phyloP scores from a whole-genome alignment of 2,797 vertebrate genomes.

The Synaphobranchus kaupii region DNA sequence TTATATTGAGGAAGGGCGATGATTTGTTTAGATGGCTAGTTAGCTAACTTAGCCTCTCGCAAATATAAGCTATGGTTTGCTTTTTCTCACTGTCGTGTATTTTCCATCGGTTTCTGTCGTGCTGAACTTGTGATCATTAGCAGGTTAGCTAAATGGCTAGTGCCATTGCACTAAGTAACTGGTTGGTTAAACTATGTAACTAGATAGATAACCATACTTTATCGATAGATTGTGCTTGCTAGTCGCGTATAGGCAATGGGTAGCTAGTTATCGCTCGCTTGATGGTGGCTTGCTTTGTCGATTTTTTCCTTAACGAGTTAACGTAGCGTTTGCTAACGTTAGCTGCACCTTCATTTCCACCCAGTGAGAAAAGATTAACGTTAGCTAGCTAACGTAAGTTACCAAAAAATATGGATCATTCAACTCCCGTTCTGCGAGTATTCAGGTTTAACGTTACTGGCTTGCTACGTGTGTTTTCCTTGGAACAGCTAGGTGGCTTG shows the following conservation, averaged over 20 bases:
- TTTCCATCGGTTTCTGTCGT: background rate
- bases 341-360: background rate
- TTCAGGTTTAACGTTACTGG: background rate
- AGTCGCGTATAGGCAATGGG: no score
- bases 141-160: background rate
- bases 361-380: background rate
- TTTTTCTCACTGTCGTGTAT: background rate
- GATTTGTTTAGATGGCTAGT: conserved; percentile 46
- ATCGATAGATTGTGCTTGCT: no score
- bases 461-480: background rate
- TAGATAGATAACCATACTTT: background rate
- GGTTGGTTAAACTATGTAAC: background rate
- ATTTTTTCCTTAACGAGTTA: background rate
- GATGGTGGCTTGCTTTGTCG: background rate
- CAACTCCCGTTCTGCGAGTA: background rate
- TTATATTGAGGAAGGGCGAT: conserved; percentile 16
- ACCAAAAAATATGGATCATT: background rate
- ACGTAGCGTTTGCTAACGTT: background rate
- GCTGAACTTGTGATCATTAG: background rate
- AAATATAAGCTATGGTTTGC: background rate
- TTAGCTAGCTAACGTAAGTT: background rate
- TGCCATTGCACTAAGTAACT: background rate
- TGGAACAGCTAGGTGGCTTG: background rate
- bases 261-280: background rate
- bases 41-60: conserved; percentile 38